Evolutionary conservation across 1,140 invertebrate species (phyloP).

Genomic region (Musca vetustissima): DNA sequence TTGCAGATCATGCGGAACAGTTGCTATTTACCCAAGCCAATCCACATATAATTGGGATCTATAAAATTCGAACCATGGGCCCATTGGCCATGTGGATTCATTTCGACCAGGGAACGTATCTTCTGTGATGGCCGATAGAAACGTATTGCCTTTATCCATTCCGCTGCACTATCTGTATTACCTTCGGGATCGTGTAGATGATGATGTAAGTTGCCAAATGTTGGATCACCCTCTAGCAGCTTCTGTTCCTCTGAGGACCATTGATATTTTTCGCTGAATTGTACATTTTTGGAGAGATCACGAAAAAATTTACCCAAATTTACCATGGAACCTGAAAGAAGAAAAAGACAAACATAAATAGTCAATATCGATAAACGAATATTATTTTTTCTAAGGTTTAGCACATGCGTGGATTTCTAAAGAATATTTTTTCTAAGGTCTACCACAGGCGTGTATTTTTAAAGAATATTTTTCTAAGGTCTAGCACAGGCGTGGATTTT

Average conservation of each 20-base stretch:
- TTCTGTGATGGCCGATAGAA: slow-evolving; percentile 51
- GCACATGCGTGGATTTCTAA: no score
- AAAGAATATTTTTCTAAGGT: no score
- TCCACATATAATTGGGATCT: slow-evolving; percentile 54
- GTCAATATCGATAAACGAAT: no score
- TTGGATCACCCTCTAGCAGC: slow-evolving; percentile 44
- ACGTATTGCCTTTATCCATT: slow-evolving; percentile 35
- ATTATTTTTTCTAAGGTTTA: no score
- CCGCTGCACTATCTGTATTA: slow-evolving; percentile 26
- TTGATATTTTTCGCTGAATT: slow-evolving; percentile 43
- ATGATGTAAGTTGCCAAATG: slow-evolving; percentile 30
- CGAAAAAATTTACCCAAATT: slow-evolving; percentile 52
- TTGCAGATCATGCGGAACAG: neutral
- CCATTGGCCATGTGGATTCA: slow-evolving; percentile 49
- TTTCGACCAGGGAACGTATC: slow-evolving; percentile 47
- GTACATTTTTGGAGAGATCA: slow-evolving; percentile 46
- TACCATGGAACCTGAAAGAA: slow-evolving; percentile 48
- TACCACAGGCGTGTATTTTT: no score
- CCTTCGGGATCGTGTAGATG: slow-evolving; percentile 7
- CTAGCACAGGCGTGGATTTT: no score
- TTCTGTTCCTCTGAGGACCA: slow-evolving; percentile 36
- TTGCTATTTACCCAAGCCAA: slow-evolving; percentile 55
- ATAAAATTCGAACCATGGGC: slow-evolving; percentile 45
- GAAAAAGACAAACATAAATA: neutral
- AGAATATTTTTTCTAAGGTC: no score